Evolutionary conservation across 2,797 vertebrate genomes (phyloP).

Genomic region (Amniataba percoides): DNA sequence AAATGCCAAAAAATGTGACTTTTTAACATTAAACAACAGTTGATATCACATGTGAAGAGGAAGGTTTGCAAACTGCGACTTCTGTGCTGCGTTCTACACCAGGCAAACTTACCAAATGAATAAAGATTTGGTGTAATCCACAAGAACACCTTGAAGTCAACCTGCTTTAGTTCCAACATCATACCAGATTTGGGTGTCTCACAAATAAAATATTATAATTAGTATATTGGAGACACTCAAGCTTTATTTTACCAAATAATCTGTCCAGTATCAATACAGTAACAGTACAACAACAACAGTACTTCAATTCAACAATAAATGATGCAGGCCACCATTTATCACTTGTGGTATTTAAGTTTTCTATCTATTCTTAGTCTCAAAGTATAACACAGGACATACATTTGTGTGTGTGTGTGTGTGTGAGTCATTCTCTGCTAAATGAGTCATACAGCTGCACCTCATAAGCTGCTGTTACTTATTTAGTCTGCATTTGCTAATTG

Average conservation of each 20-base stretch:
- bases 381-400: too few species aligned
- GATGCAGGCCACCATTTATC: too few species aligned
- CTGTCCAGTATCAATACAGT: too few species aligned
- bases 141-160: background rate
- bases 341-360: too few species aligned
- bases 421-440: too few species aligned
- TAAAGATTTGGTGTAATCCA: background rate
- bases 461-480: too few species aligned
- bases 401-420: too few species aligned
- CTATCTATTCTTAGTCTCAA: too few species aligned
- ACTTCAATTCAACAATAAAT: too few species aligned
- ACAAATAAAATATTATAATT: background rate
- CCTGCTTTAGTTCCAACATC: background rate
- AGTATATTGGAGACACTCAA: background rate
- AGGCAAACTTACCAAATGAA: background rate
- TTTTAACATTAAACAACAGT: background rate
- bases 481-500: too few species aligned
- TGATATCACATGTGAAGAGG: background rate
- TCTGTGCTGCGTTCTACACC: background rate
- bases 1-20: background rate
- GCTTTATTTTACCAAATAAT: background rate
- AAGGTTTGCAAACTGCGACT: background rate
- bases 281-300: too few species aligned
- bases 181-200: background rate
- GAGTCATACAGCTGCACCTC: too few species aligned